phyloP scores from a whole-genome alignment of 1,140 invertebrate species.

The Adoxophyes honmai region DNA sequence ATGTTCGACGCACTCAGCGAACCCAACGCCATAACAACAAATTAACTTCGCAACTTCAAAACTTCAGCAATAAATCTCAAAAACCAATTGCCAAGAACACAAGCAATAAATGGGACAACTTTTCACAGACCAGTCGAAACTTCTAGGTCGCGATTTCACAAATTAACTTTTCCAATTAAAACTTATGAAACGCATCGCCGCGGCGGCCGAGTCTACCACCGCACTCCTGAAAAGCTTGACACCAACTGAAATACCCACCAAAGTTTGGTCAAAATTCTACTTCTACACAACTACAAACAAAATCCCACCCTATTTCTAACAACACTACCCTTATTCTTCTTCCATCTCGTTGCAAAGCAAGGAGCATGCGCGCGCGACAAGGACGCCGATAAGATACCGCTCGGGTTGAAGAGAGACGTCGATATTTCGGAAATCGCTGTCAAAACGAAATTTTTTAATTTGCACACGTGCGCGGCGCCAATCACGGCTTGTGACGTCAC shows the following conservation, averaged over 20 bases:
- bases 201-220: neutral
- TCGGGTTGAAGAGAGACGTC: conserved; percentile 20
- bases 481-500: neutral
- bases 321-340: too few relatives aligned
- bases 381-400: neutral
- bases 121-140: neutral
- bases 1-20: conserved; percentile 57
- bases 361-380: conserved; percentile 50
- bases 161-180: conserved; percentile 19
- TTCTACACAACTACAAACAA: neutral
- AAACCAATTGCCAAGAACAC: too few relatives aligned
- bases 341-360: neutral
- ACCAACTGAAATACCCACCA: neutral
- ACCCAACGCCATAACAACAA: conserved; percentile 52
- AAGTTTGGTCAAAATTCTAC: neutral
- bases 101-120: neutral
- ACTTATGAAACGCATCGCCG: neutral
- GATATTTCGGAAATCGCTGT: conserved; percentile 16
- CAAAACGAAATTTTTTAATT: conserved; percentile 4
- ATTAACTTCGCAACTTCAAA: neutral
- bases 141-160: neutral
- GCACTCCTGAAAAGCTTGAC: neutral
- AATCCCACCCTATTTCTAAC: conserved; percentile 29
- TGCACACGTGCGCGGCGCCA: neutral
- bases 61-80: too few relatives aligned